These are phyloP conservation scores for Nautilus pompilius DNA, from an alignment of 1,140 invertebrate genomes.

Conservation along the genomic window DNA sequence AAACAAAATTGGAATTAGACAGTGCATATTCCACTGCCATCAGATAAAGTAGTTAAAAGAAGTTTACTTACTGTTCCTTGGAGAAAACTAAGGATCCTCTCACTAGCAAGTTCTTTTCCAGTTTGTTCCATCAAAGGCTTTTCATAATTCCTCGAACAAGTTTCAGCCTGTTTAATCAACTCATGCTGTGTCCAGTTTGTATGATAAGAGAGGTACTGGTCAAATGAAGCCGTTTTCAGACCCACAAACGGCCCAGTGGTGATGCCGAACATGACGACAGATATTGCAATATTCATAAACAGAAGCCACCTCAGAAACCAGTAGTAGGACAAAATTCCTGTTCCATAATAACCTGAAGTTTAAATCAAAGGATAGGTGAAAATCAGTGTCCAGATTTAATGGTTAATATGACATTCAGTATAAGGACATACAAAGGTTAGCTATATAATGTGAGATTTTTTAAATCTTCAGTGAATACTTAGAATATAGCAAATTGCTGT, in stretches of 20 bases:
- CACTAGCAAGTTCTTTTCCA: conserved; percentile 1
- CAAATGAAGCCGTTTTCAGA: background rate
- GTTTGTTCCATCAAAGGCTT: conserved; percentile 7
- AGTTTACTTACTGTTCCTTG: conserved; percentile 41
- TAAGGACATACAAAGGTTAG: no score
- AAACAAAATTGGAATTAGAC: no score
- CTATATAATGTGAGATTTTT: no score
- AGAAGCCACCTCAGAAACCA: conserved; percentile 71
- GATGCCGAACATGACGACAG: conserved; percentile 45
- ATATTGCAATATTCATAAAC: conserved; percentile 62
- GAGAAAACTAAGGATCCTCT: conserved; percentile 26
- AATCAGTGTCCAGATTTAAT: no score
- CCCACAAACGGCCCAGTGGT: conserved; percentile 29
- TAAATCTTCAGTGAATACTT: no score
- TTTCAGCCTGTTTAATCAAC: conserved; percentile 10
- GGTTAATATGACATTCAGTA: no score
- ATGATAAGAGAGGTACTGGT: background rate
- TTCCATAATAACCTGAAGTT: conserved; percentile 72
- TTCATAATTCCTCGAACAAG: conserved; percentile 23
- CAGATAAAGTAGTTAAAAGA: no score
- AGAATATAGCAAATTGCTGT: no score
- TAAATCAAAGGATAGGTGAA: no score
- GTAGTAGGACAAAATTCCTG: conserved; percentile 71
- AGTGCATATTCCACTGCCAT: no score
- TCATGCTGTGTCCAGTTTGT: background rate